Percentiles rank a stretch among this genome's conserved stretches.
Evolutionary conservation across 2,888 invertebrate genomes (phyloP).

Genomic region (Fabriciana adippe): DNA sequence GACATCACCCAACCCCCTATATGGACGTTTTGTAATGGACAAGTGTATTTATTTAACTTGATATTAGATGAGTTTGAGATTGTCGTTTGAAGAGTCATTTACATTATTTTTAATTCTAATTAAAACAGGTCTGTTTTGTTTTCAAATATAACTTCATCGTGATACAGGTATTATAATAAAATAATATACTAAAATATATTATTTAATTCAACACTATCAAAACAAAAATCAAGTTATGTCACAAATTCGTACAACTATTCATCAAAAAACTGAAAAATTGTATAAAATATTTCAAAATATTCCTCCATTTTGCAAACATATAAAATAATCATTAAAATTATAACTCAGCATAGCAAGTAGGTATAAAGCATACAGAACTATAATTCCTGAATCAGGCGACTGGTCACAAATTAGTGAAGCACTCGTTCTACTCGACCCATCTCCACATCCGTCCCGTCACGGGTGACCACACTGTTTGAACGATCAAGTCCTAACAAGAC

Average conservation of each 20-base stretch:
- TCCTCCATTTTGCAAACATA: background rate
- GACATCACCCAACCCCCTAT: slow-evolving; percentile 47
- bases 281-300: background rate
- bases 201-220: too few species aligned
- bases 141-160: background rate
- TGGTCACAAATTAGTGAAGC: slow-evolving; percentile 70
- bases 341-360: slow-evolving; percentile 1
- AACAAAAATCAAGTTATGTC: too few species aligned
- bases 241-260: too few species aligned
- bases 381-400: slow-evolving; percentile 60
- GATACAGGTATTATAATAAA: background rate
- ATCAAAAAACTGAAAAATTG: too few species aligned
- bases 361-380: slow-evolving; percentile 50
- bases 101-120: too few species aligned
- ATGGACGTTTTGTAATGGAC: slow-evolving; percentile 58
- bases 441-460: slow-evolving; percentile 55
- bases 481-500: background rate
- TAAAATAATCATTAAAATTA: slow-evolving; percentile 16
- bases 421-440: slow-evolving; percentile 59
- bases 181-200: background rate
- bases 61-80: background rate
- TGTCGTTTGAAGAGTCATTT: background rate
- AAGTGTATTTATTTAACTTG: slow-evolving; percentile 33
- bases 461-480: slow-evolving; percentile 43
- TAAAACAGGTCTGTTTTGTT: too few species aligned